Evolutionary conservation across 2,888 invertebrate species (phyloP).

Genomic region (Dysmachus trigonus): DNA sequence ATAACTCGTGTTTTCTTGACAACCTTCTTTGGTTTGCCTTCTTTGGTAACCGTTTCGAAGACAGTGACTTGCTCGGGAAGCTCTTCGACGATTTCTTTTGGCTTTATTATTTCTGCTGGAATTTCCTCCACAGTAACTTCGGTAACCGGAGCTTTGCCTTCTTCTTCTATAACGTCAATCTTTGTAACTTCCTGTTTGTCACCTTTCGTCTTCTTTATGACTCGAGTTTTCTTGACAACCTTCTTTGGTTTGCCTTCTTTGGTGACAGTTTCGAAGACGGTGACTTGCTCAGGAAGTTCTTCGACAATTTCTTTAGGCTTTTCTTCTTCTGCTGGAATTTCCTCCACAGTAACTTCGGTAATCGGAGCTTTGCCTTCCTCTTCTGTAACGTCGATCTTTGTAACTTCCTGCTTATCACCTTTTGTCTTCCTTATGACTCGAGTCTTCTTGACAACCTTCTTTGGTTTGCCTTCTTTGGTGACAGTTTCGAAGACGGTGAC

Average conservation of each 20-base stretch:
- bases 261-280: constrained; percentile 55
- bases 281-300: constrained; percentile 57
- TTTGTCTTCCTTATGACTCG: constrained; percentile 56
- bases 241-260: constrained; percentile 58
- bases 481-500: constrained; percentile 41
- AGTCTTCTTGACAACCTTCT: constrained; percentile 57
- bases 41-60: constrained; percentile 56
- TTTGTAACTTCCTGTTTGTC: constrained; percentile 59
- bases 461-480: constrained; percentile 42
- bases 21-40: constrained; percentile 59
- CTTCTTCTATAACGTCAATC: constrained; percentile 62
- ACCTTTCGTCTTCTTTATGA: constrained; percentile 60
- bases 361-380: constrained; percentile 58
- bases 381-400: constrained; percentile 62
- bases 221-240: constrained; percentile 54
- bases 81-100: constrained; percentile 55
- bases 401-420: constrained; percentile 59
- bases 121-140: constrained; percentile 57
- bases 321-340: constrained; percentile 27
- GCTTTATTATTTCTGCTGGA: constrained; percentile 55
- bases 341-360: constrained; percentile 55
- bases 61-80: constrained; percentile 44
- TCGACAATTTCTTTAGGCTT: constrained; percentile 51
- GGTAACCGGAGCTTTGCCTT: constrained; percentile 59
- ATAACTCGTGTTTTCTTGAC: constrained; percentile 55